These are phyloP conservation scores for Albula goreensis DNA, from an alignment of 2,113 vertebrate species.

Conservation along the genomic window DNA sequence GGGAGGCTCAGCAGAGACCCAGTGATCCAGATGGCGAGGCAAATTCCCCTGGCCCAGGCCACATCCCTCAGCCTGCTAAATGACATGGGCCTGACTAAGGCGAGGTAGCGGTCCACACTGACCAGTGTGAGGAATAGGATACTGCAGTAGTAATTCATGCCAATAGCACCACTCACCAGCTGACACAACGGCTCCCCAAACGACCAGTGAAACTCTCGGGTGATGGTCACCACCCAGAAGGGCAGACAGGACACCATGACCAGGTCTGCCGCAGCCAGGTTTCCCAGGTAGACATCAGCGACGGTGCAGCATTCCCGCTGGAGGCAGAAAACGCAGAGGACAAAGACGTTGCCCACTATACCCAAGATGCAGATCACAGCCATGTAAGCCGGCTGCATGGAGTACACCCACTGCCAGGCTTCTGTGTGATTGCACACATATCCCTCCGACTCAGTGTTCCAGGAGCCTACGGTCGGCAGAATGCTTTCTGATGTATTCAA, in stretches of 20 bases:
- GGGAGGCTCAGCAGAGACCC: slow-evolving; percentile 73
- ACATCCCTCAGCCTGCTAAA: slow-evolving; percentile 63
- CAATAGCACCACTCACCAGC: slow-evolving; percentile 62
- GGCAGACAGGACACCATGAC: slow-evolving; percentile 75
- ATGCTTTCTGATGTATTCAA: slow-evolving; percentile 22
- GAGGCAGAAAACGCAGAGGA: slow-evolving; percentile 75
- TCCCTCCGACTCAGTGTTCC: slow-evolving; percentile 21
- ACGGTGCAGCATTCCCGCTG: slow-evolving; percentile 76
- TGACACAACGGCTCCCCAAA: slow-evolving; percentile 80
- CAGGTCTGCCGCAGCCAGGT: slow-evolving; percentile 79
- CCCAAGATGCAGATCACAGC: slow-evolving; percentile 75
- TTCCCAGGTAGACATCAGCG: slow-evolving; percentile 84
- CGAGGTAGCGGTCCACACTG: slow-evolving; percentile 84
- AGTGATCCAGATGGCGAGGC: slow-evolving; percentile 72
- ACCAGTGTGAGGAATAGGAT: slow-evolving; percentile 81
- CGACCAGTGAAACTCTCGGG: slow-evolving; percentile 74
- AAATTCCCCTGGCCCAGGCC: slow-evolving; percentile 69
- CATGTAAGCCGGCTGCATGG: slow-evolving; percentile 76
- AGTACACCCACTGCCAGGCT: slow-evolving; percentile 61
- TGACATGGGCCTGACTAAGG: slow-evolving; percentile 78
- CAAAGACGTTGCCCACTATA: slow-evolving; percentile 75
- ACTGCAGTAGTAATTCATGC: slow-evolving; percentile 80
- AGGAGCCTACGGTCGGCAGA: not conserved
- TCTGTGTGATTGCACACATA: slow-evolving; percentile 34
- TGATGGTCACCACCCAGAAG: slow-evolving; percentile 81